Percentiles rank a stretch among this genome's conserved stretches.
Evolutionary conservation across 1,140 invertebrate species (phyloP).

Genomic region (Pararge aegeria): DNA sequence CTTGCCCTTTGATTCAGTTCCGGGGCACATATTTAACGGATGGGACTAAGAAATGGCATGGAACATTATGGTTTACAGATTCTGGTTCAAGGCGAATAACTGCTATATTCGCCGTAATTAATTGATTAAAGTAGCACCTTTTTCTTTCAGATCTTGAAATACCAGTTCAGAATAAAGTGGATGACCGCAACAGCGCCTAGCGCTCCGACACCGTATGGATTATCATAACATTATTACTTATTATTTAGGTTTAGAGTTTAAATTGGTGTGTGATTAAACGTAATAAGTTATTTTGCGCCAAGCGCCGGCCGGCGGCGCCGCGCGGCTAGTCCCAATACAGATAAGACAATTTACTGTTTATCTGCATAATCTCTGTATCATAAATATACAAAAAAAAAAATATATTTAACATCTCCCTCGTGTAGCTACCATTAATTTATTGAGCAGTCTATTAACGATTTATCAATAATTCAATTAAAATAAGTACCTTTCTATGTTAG

Average conservation of each 20-base stretch:
- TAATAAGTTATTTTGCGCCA: constrained; percentile 72
- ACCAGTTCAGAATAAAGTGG: constrained; percentile 45
- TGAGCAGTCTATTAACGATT: constrained; percentile 52
- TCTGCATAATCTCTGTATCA: constrained; percentile 69
- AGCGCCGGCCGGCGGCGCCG: constrained; percentile 54
- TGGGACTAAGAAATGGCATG: neutral
- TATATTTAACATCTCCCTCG: constrained; percentile 58
- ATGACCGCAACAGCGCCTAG: constrained; percentile 50
- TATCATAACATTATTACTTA: constrained; percentile 68
- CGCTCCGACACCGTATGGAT: constrained; percentile 49
- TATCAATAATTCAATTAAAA: constrained; percentile 56
- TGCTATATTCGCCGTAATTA: neutral
- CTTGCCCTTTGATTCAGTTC: neutral
- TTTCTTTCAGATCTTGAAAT: constrained; percentile 65
- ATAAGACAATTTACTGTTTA: constrained; percentile 64
- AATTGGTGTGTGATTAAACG: constrained; percentile 76
- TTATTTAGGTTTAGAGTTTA: constrained; percentile 71
- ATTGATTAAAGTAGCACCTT: constrained; percentile 9
- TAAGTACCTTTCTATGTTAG: constrained; percentile 51
- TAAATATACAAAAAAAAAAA: constrained; percentile 52
- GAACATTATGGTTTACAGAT: neutral
- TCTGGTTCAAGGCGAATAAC: neutral
- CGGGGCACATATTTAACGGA: neutral
- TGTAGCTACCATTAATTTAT: constrained; percentile 76
- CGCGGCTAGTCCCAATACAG: constrained; percentile 75